phyloP scores from a whole-genome alignment of 64 coral and sea anemone species.

The Trachythela sp. region DNA sequence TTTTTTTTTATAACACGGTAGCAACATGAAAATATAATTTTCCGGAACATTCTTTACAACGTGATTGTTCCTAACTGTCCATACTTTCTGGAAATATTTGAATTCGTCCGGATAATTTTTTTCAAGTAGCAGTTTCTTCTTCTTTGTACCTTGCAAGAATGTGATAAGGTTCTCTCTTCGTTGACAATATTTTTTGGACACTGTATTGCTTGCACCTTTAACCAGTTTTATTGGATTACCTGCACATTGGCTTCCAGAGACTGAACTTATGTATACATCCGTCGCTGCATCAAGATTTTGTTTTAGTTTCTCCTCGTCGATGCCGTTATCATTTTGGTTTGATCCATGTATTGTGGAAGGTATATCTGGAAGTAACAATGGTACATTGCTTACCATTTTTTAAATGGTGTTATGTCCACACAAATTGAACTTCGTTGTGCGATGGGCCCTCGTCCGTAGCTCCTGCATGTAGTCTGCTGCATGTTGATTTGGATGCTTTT shows the following conservation, averaged over 20 bases:
- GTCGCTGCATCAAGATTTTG: slow-evolving; percentile 56
- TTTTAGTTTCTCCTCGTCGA: slow-evolving; percentile 31
- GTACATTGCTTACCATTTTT: slow-evolving; percentile 33
- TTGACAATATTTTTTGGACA: not conserved
- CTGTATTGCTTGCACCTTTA: slow-evolving; percentile 31
- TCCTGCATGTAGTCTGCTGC: slow-evolving; percentile 27
- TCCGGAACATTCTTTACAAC: slow-evolving; percentile 31
- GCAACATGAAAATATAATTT: slow-evolving; percentile 31
- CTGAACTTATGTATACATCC: slow-evolving; percentile 19
- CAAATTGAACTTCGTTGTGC: slow-evolving; percentile 45
- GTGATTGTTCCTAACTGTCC: slow-evolving; percentile 18
- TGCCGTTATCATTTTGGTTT: slow-evolving; percentile 12
- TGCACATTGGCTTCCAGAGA: slow-evolving; percentile 20
- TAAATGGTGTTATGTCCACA: slow-evolving; percentile 48
- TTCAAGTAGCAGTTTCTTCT: not conserved
- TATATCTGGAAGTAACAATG: slow-evolving; percentile 43
- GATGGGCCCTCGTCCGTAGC: slow-evolving; percentile 39
- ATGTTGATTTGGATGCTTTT: slow-evolving; percentile 10
- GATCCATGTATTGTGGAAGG: slow-evolving; percentile 34
- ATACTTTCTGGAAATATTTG: slow-evolving; percentile 6
- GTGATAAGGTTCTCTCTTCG: not conserved
- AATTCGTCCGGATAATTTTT: not conserved
- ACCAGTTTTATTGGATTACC: not conserved
- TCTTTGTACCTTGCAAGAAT: slow-evolving; percentile 39
- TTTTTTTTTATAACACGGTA: not conserved